A percentile compares a stretch with the other conserved stretches of the same genome.
These are phyloP conservation scores for Rhinophrynus dorsalis DNA, from an alignment of 2,797 vertebrate species.

Conservation along the genomic window DNA sequence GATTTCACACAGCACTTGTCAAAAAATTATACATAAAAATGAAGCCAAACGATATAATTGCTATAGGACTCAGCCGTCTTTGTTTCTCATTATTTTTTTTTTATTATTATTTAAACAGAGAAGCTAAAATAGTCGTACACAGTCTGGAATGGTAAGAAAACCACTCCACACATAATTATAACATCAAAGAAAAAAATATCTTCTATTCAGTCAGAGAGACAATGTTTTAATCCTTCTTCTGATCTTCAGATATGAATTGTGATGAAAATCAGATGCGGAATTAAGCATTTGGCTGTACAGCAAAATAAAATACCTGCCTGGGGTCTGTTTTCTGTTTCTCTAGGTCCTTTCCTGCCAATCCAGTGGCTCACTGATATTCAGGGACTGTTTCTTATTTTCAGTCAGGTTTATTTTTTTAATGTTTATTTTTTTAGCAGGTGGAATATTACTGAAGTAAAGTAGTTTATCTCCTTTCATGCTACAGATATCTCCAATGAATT, in stretches of 20 bases:
- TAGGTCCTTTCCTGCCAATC: not conserved
- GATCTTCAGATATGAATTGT: slow-evolving; percentile 29
- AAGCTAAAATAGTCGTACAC: slow-evolving; percentile 20
- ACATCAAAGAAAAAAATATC: slow-evolving; percentile 37
- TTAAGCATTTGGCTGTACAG: not conserved
- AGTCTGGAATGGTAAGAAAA: slow-evolving; percentile 25
- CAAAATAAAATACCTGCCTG: slow-evolving; percentile 10
- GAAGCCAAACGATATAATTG: slow-evolving; percentile 34
- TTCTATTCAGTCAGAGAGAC: slow-evolving; percentile 24
- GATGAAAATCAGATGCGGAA: slow-evolving; percentile 26
- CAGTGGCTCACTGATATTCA: not conserved
- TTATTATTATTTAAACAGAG: no score
- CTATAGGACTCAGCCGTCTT: slow-evolving; percentile 15
- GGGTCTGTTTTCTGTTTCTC: not conserved
- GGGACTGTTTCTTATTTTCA: not conserved
- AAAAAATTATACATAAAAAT: slow-evolving; percentile 11
- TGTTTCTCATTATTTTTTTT: no score
- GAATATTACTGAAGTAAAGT: no score
- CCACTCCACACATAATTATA: slow-evolving; percentile 39
- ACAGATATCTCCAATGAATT: no score
- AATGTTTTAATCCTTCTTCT: slow-evolving; percentile 31
- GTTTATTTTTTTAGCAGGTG: no score
- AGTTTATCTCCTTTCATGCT: no score
- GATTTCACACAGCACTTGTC: slow-evolving; percentile 23
- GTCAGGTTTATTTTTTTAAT: not conserved